Percentiles rank a stretch among this genome's conserved stretches.
Conservation (phyloP, 2,797 vertebrate species). For the Sphaeramia orbicularis region DNA sequence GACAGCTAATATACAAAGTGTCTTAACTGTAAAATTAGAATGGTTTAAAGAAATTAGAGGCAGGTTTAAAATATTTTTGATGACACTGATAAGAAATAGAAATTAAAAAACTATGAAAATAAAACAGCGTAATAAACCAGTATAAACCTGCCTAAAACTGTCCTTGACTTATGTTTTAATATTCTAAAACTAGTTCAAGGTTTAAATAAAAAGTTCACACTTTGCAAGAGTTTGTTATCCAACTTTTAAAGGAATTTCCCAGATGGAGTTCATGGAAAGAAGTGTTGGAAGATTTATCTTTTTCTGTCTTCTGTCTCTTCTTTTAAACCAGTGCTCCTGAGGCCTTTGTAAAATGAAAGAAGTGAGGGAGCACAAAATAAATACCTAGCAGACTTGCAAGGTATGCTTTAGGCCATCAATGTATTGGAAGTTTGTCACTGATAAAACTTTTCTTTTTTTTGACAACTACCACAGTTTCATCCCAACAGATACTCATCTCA, state of each 20-base stretch:
- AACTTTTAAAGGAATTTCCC: constrained; percentile 42
- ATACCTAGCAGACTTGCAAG: constrained; percentile 31
- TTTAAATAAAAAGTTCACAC: constrained; percentile 37
- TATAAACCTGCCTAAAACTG: constrained; percentile 18
- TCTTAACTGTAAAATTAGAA: too few species aligned
- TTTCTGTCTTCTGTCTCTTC: constrained; percentile 1
- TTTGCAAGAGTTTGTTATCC: constrained; percentile 31
- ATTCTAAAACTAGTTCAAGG: not conserved
- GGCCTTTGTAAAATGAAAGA: constrained; percentile 25
- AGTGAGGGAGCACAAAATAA: constrained; percentile 25
- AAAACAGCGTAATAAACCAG: not conserved
- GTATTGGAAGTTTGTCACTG: constrained; percentile 27
- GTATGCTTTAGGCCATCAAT: constrained; percentile 34
- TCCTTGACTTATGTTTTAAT: constrained; percentile 30
- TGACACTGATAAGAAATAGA: too few species aligned
- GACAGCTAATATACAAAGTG: too few species aligned
- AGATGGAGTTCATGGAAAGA: constrained; percentile 39
- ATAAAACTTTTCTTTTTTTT: constrained; percentile 31
- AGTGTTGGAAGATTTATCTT: constrained; percentile 28
- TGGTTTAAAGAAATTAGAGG: too few species aligned
- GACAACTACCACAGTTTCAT: constrained; percentile 21
- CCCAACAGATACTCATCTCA: constrained; percentile 17
- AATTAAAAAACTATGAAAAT: not conserved
- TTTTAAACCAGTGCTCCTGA: constrained; percentile 28
- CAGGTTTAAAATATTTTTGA: too few species aligned